Percentiles rank a stretch among this genome's conserved stretches.
phyloP scores from a whole-genome alignment of 1,140 invertebrate species.

The Hesperophylax magnus region DNA sequence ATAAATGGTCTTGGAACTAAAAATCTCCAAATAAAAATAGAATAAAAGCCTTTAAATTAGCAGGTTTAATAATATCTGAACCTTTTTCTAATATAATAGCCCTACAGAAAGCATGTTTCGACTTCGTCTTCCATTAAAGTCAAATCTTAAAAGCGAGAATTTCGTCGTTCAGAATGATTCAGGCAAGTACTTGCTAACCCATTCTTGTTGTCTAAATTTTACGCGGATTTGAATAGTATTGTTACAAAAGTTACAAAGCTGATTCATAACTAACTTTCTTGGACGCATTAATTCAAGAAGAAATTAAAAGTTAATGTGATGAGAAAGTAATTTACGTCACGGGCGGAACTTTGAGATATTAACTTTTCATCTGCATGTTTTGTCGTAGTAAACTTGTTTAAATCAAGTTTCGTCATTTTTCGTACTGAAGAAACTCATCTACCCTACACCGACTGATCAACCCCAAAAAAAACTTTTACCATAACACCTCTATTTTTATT shows the following conservation, averaged over 20 bases:
- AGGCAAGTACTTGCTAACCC: not conserved
- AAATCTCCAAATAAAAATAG: too few relatives aligned
- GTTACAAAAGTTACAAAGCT: not conserved
- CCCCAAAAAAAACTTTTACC: too few relatives aligned
- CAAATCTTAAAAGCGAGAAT: constrained; percentile 1
- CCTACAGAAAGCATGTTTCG: not conserved
- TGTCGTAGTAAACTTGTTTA: not conserved
- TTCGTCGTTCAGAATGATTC: not conserved
- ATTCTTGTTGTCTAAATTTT: not conserved
- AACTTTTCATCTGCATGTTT: not conserved
- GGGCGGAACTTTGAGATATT: not conserved
- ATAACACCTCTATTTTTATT: too few relatives aligned
- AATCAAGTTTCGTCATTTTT: not conserved
- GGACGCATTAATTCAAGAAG: not conserved
- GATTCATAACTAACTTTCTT: not conserved
- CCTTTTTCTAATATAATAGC: not conserved
- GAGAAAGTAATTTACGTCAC: not conserved
- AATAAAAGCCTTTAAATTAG: too few relatives aligned
- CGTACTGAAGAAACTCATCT: too few relatives aligned
- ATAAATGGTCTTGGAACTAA: too few relatives aligned
- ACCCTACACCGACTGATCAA: too few relatives aligned
- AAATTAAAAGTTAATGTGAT: not conserved
- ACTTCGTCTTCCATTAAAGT: not conserved
- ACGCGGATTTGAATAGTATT: not conserved
- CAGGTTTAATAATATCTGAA: too few relatives aligned